Evolutionary conservation across 92 coral and sea anemone species (phyloP), one percentile per base, ranked within the genome.

Genomic region (Micromussa lordhowensis): DNA sequence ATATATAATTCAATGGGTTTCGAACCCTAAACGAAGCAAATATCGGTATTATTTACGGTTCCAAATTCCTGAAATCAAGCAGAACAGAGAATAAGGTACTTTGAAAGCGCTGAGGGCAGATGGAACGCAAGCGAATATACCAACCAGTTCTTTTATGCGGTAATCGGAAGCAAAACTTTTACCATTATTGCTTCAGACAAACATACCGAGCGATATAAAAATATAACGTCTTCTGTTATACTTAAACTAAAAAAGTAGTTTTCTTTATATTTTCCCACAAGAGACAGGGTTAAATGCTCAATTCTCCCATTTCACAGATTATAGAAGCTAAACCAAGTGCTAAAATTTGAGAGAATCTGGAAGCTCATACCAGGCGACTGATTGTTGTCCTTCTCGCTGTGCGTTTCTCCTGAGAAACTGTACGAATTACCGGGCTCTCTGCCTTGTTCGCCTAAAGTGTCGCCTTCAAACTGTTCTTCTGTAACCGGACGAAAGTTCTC

Each of bases 291-390:
- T 31, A 74, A 86, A 38, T 29, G 86, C 77, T 90, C 91, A 93
- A 93, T 93, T 93, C 96, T 93, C 96, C 96, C 61, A 89, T 75
- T 70, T 68, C 86, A 68, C 83, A 87, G 85, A 49, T 73, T 69
- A 70, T 34, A 54, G 90, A 75, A 79, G 64, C 86, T 49, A 82
- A 55, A 61, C 61, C 82, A 68, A 82, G 82, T 29, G 19, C 59
- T 48, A 77, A 82, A 82, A 89, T 96, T 98, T 81, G 96, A 94
- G 99, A 98, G 99, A 98, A 98, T 95, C 98, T 98, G 80, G 95
- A 87, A 86, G 69, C 91, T 96, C 99, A 98, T 98, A 98, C 99
- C 99, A 70, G 84, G 82, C 24, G 88, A 77, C 35, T 40, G 75
- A 12, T 54, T 63, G 32, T 73, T 19, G 75, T 89, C 86, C 74